These are phyloP conservation scores for Musca domestica DNA, from an alignment of 1,140 invertebrate genomes.

Conservation along the genomic window DNA sequence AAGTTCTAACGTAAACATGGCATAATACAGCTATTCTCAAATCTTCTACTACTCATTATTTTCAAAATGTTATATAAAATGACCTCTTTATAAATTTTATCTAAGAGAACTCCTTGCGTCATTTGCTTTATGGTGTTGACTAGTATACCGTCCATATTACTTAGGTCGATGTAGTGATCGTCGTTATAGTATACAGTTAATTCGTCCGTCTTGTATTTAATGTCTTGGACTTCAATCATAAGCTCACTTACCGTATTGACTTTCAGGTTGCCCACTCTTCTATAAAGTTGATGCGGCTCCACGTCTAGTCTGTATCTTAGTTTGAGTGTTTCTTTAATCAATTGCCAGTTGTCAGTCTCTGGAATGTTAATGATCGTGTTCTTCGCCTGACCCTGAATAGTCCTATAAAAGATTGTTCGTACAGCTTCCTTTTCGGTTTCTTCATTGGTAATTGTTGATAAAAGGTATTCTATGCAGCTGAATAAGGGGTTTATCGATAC, in stretches of 20 bases:
- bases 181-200: slow-evolving; percentile 8
- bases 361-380: not conserved
- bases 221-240: not conserved
- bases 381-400: not conserved
- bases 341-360: not conserved
- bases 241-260: slow-evolving; percentile 12
- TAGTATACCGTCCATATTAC: slow-evolving; percentile 8
- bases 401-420: not conserved
- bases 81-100: slow-evolving; percentile 22
- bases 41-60: slow-evolving; percentile 20
- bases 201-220: not conserved
- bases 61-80: slow-evolving; percentile 12
- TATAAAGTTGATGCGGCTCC: slow-evolving; percentile 20
- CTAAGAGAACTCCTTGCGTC: slow-evolving; percentile 20
- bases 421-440: not conserved
- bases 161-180: not conserved
- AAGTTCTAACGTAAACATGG: too few relatives aligned
- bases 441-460: not conserved
- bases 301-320: not conserved
- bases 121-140: too few relatives aligned
- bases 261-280: not conserved
- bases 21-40: slow-evolving; percentile 12
- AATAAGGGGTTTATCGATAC: not conserved
- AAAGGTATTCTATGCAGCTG: not conserved
- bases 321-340: slow-evolving; percentile 10